Evolutionary conservation across 1,140 invertebrate genomes (phyloP), one percentile per base, ranked within the genome.

Genomic region (Zaprionus nigranus): DNA sequence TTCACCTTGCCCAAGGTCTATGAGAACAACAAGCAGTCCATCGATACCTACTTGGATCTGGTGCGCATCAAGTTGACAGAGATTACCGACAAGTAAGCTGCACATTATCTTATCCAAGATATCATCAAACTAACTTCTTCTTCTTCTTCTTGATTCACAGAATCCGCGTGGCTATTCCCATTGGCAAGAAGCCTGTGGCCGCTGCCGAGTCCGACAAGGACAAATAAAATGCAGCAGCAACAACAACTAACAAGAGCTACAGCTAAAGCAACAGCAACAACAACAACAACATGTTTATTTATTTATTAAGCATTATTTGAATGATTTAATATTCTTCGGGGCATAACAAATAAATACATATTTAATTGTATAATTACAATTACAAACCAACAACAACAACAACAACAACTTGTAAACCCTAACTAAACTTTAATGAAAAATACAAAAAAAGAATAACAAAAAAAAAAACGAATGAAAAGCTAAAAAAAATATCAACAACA

Each of bases 1-100:
- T 99, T 99, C 95, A 97, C 98, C 74, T 94, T 99, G 93, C 99
- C 99, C 26, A 99, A 99, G 94, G 96, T 99, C 26, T 99, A 99
- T 93, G 98, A 99, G 94, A 97, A 97, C 93, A 99, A 99, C 95
- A 98, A 99, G 94, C 95, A 96, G 87, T 97, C 98, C 93, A 98
- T 99, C 92, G 98, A 99, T 94, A 96, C 97, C 93, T 98, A 99
- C 93, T 93, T 99, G 79, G 96, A 97, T 88, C 93, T 99, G 92
- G 97, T 97, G 70, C 95, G 95, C 93, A 96, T 95, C 91, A 98
- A 99, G 94, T 94, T 98, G 93, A 96, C 97, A 92, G 97, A 98
- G 92, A 96, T 98, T 88, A 96, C 96, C 88, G 95, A 96, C 88
- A 98, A 97, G 97, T 98, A 93, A 95, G 96, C 7, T 13, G 0